phyloP scores from a whole-genome alignment of 2,888 invertebrate species.

The Philopedon plagiatum region DNA sequence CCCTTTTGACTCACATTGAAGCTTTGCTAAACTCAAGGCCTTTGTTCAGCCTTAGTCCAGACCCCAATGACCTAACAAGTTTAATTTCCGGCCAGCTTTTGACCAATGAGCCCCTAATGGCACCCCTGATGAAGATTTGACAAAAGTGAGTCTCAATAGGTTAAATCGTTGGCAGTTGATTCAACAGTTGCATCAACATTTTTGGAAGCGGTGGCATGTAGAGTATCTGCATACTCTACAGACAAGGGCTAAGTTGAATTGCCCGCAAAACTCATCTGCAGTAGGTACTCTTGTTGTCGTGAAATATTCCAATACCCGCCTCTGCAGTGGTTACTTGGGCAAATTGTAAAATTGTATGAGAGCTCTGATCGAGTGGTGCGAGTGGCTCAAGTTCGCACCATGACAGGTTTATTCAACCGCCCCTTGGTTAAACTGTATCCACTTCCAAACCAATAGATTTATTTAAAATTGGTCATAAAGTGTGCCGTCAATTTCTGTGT shows the following conservation, averaged over 20 bases:
- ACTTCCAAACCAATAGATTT: no score
- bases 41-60: neutral
- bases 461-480: no score
- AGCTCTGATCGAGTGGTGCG: no score
- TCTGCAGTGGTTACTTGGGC: neutral
- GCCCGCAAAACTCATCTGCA: neutral
- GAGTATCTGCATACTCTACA: slow-evolving; percentile 1
- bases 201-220: neutral
- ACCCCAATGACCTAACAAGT: neutral
- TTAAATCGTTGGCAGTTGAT: neutral
- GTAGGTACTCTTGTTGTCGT: neutral
- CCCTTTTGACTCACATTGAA: neutral
- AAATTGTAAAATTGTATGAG: no score
- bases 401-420: no score
- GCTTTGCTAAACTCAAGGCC: neutral
- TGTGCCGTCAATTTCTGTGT: no score
- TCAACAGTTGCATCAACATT: slow-evolving; percentile 2
- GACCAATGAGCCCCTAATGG: no score
- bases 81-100: no score
- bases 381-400: no score
- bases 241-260: neutral
- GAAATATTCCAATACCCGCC: neutral
- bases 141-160: no score
- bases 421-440: no score
- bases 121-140: no score